Percentiles rank a stretch among this genome's conserved stretches.
Conservation (phyloP, 1,140 invertebrate genomes). For the Eufriesea mexicana region DNA sequence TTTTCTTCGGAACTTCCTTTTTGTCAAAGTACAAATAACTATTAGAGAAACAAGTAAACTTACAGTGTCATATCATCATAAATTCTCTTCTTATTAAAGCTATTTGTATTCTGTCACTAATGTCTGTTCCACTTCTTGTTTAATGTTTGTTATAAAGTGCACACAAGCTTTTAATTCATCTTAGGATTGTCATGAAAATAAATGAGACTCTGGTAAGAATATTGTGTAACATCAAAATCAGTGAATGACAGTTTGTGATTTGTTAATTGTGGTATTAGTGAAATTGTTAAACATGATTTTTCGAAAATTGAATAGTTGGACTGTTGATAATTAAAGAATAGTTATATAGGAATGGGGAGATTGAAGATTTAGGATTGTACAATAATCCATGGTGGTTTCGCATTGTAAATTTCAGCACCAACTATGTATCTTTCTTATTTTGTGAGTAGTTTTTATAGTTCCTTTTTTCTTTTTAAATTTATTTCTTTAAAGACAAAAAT, state of each 20-base stretch:
- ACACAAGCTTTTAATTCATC: neutral
- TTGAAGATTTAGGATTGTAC: neutral
- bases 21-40: neutral
- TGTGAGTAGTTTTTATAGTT: slow-evolving; percentile 34
- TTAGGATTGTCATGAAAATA: neutral
- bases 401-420: neutral
- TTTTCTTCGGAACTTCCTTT: slow-evolving; percentile 11
- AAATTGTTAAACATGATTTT: neutral
- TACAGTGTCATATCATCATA: neutral
- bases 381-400: neutral
- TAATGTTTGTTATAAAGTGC: neutral
- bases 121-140: neutral
- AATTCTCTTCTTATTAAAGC: neutral
- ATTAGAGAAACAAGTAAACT: neutral
- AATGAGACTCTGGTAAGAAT: neutral
- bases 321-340: neutral
- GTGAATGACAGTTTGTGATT: slow-evolving; percentile 6
- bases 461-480: neutral
- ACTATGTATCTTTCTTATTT: slow-evolving; percentile 54
- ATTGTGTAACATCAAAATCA: neutral
- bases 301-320: neutral
- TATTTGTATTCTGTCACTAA: neutral
- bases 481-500: neutral
- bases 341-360: neutral
- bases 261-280: neutral